Base-by-base conservation (phyloP, 2,113 vertebrate species). In the Cinclus cinclus region DNA sequence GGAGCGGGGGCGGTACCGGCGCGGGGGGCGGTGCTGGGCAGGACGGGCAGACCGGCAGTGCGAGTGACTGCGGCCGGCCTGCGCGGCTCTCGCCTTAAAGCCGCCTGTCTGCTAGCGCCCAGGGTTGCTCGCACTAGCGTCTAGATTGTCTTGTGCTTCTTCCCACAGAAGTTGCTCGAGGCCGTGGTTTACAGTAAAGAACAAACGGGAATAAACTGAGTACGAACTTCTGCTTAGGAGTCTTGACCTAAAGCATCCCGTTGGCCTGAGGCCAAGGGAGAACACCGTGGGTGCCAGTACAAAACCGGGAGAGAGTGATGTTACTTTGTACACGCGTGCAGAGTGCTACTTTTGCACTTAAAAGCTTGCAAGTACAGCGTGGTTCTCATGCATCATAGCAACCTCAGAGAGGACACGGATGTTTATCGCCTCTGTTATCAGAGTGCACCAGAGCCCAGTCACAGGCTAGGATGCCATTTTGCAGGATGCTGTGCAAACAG, bases 381-480 rank as follows among this genome's bases (percentile, higher is more conserved):
- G 67, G n/a, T 28, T 86, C 53, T 5, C 24, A 0, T 1, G 37
- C 79, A 17, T 46, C 23, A 0, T 1, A 13, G 35, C 74, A 22
- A 25, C 41, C 2, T 21, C 14, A n/a, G 42, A 14, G 31, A 18
- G n/a, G 62, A 37, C 69, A 2, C 24, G 15, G 19, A 23, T 16
- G 25, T 12, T 85, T n/a, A 16, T 82, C 53, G 47, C 58, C 78
- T 55, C 14, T 42, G 0, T 42, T 33, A 12, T 22, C 56, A 50
- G 28, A 20, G 68, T 20, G 49, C 63, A 18, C 42, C 18, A 49
- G 71, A 77, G 59, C 68, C 76, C 74, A 13, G 81, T 7, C 90
- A 16, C 65, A 19, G 90, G 1, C 62, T 7, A 25, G 92, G 96
- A 60, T 96, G 96, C 94, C 92, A 93, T 96, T 92, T 96, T 93